Percentiles rank a stretch among this genome's conserved stretches.
Evolutionary conservation across 2,888 invertebrate species (phyloP).

Genomic region (Nymphalis urticae): DNA sequence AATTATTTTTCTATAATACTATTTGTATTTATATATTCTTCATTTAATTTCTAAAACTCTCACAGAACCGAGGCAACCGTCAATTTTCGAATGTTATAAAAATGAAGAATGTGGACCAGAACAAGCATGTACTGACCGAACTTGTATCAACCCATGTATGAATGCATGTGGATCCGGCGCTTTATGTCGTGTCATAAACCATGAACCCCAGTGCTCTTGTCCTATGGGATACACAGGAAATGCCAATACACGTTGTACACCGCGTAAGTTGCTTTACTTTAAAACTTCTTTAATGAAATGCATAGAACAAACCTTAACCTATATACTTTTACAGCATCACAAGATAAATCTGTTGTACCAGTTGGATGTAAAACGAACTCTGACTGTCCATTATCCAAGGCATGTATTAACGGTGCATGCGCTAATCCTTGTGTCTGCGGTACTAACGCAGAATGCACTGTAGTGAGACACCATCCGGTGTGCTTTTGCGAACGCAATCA

Average conservation of each 20-base stretch:
- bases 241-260: constrained; percentile 86
- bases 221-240: constrained; percentile 89
- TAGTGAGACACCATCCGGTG: constrained; percentile 91
- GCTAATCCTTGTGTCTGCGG: constrained; percentile 93
- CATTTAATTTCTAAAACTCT: constrained; percentile 9
- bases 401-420: constrained; percentile 91
- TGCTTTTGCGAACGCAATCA: constrained; percentile 91
- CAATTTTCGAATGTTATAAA: constrained; percentile 86
- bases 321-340: constrained; percentile 69
- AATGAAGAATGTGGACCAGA: constrained; percentile 90
- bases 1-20: background rate
- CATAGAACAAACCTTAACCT: background rate
- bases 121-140: constrained; percentile 87
- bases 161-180: constrained; percentile 90
- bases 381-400: constrained; percentile 90
- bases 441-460: constrained; percentile 89
- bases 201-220: constrained; percentile 89
- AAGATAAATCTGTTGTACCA: constrained; percentile 76
- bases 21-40: too few species aligned
- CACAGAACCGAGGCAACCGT: constrained; percentile 69
- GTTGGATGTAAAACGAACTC: constrained; percentile 88
- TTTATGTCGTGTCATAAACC: constrained; percentile 90
- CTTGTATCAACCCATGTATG: constrained; percentile 89
- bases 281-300: too few species aligned
- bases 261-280: constrained; percentile 84